These are phyloP conservation scores for Arothron firmamentum DNA, from an alignment of 2,113 vertebrate species.

Conservation along the genomic window DNA sequence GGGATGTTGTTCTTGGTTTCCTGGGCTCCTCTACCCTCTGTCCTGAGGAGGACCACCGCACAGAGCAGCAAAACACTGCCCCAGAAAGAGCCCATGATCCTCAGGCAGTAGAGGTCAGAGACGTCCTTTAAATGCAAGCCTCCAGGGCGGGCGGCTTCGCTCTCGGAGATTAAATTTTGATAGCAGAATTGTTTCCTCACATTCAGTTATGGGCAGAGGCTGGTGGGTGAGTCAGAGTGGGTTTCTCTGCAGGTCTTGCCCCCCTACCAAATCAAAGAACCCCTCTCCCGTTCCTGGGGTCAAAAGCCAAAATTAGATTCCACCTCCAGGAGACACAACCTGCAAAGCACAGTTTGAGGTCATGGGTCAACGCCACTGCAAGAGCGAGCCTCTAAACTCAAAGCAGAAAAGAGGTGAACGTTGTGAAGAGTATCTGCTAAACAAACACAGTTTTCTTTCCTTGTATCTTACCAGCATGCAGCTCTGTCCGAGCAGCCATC, in stretches of 20 bases:
- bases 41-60: conserved; percentile 75
- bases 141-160: conserved; percentile 25
- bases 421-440: conserved; percentile 9
- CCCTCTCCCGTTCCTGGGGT: conserved; percentile 51
- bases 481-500: conserved; percentile 26
- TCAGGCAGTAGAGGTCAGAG: conserved; percentile 36
- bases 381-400: conserved; percentile 53
- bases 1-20: conserved; percentile 87
- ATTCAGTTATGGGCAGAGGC: conserved; percentile 38
- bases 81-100: conserved; percentile 85
- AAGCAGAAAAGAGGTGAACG: conserved; percentile 12
- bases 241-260: conserved; percentile 51
- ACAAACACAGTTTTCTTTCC: conserved; percentile 33
- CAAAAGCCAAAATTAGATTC: conserved; percentile 59
- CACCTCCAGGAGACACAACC: conserved; percentile 62
- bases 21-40: conserved; percentile 75
- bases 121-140: conserved; percentile 42
- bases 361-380: conserved; percentile 75
- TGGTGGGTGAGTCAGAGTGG: conserved; percentile 58
- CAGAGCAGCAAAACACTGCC: conserved; percentile 81
- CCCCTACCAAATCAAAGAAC: conserved; percentile 65
- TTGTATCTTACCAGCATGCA: conserved; percentile 24
- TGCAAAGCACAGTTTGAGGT: conserved; percentile 76
- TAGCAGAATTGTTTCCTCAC: conserved; percentile 19
- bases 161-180: conserved; percentile 14